A percentile compares a stretch with the other conserved stretches of the same genome.
Conservation (phyloP, 2,113 vertebrate genomes). For the Cathartes aura region DNA sequence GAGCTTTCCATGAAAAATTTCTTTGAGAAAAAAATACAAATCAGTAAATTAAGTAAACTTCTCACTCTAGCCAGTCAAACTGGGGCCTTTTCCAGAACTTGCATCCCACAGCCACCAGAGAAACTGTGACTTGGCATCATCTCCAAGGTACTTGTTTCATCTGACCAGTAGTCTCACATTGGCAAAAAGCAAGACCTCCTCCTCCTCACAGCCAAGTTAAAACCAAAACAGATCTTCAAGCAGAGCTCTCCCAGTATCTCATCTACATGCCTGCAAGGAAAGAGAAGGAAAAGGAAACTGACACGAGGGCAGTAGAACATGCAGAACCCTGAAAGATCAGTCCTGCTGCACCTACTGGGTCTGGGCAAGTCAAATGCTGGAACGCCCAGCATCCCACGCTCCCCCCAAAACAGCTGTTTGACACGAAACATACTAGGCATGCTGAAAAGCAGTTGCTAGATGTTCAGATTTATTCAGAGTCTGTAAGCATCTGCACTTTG, state of each 20-base stretch:
- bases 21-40: slow-evolving; percentile 8
- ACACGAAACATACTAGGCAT: background rate
- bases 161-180: background rate
- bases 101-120: background rate
- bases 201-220: background rate
- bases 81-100: background rate
- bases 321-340: background rate
- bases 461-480: slow-evolving; percentile 5
- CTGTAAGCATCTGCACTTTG: background rate
- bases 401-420: background rate
- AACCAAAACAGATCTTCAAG: background rate
- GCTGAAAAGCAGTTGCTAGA: background rate
- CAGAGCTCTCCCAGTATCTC: background rate
- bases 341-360: background rate
- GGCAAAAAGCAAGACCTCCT: background rate
- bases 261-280: background rate
- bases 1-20: slow-evolving; percentile 15
- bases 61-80: background rate
- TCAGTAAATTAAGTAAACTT: background rate
- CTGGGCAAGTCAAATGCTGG: background rate
- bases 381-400: background rate
- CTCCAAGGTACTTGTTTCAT: background rate
- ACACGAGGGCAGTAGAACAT: background rate
- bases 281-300: background rate
- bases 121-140: background rate